These are phyloP conservation scores for Gadus chalcogrammus DNA, from an alignment of 2,113 vertebrate genomes.

Conservation along the genomic window DNA sequence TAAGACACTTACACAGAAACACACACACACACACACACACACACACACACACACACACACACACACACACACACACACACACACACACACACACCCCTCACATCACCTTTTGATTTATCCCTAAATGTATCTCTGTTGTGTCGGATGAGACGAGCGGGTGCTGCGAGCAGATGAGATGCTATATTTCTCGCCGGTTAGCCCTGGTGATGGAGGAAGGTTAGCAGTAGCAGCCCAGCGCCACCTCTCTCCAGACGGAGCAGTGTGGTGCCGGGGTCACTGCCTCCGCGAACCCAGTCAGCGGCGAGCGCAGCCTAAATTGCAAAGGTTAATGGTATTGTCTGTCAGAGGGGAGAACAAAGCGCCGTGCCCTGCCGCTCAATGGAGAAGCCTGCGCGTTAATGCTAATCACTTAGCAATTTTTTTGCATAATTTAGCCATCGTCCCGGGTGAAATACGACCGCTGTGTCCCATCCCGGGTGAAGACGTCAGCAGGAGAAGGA, in stretches of 20 bases:
- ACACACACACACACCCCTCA: conserved; percentile 22
- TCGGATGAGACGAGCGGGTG: conserved; percentile 79
- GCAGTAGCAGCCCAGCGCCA: conserved; percentile 62
- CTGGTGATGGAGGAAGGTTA: conserved; percentile 41
- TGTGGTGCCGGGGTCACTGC: conserved; percentile 93
- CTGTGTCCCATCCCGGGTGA: conserved; percentile 33
- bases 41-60: conserved; percentile 10
- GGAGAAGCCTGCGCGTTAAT: conserved; percentile 74
- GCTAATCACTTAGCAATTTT: conserved; percentile 69
- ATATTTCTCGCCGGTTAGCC: conserved; percentile 75
- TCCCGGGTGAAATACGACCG: conserved; percentile 60
- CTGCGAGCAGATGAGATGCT: conserved; percentile 83
- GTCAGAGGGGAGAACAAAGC: conserved; percentile 78
- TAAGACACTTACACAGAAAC: too few relatives aligned
- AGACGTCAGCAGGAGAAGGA: conserved; percentile 50
- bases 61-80: conserved; percentile 9
- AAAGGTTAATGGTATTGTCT: conserved; percentile 99
- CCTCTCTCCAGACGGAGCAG: conserved; percentile 82
- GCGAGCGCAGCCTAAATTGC: conserved; percentile 86
- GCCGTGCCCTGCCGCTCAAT: conserved; percentile 66
- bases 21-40: too few relatives aligned
- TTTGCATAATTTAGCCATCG: conserved; percentile 73
- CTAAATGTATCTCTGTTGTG: conserved; percentile 87
- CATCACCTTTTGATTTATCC: conserved; percentile 77
- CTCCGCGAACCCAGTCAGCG: conserved; percentile 79